Evolutionary conservation across 2,888 invertebrate species (phyloP).

Genomic region (Maniola hyperantus): DNA sequence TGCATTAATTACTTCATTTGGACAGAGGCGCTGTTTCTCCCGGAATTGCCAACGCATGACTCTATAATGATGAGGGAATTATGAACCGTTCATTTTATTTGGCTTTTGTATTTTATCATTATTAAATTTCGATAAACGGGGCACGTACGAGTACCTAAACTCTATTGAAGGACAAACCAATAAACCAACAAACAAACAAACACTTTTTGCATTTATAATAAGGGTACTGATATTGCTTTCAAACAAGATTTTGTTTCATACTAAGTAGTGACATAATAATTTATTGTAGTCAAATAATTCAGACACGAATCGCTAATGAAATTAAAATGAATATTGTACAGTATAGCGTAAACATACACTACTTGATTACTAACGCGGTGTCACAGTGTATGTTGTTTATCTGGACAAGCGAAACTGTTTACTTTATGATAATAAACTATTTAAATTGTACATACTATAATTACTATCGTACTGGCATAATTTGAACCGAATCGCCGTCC

Average conservation of each 20-base stretch:
- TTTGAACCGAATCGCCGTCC: background rate
- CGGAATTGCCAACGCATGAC: constrained; percentile 23
- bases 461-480: background rate
- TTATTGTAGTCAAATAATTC: background rate
- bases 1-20: constrained; percentile 33
- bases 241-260: too few relatives aligned
- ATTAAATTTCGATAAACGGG: constrained; percentile 9
- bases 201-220: too few relatives aligned
- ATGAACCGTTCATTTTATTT: constrained; percentile 22
- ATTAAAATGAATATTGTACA: constrained; percentile 7
- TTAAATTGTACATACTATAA: background rate
- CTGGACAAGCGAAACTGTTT: constrained; percentile 5
- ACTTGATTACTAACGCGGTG: constrained; percentile 5
- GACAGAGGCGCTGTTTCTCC: constrained; percentile 24
- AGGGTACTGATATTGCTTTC: too few relatives aligned
- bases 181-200: too few relatives aligned
- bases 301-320: background rate
- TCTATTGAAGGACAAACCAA: too few relatives aligned
- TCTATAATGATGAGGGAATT: constrained; percentile 28
- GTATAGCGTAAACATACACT: background rate
- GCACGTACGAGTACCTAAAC: too few relatives aligned
- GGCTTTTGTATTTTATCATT: constrained; percentile 9
- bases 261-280: too few relatives aligned
- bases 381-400: background rate
- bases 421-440: constrained; percentile 1